Evolutionary conservation across 2,888 invertebrate genomes (phyloP).

Genomic region (Drosophila rellima): DNA sequence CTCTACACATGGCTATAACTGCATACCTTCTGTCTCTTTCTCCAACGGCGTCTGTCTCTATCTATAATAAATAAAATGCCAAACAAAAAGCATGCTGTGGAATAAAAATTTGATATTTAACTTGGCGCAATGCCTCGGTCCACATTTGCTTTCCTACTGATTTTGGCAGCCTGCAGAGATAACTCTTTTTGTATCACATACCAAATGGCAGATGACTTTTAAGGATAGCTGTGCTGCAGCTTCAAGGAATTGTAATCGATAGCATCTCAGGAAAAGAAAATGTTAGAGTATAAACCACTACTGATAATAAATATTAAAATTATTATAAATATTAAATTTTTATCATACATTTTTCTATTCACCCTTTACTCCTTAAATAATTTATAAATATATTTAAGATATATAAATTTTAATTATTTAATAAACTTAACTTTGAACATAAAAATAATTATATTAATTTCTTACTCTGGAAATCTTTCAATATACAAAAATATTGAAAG

Average conservation of each 20-base stretch:
- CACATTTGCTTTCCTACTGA: constrained; percentile 35
- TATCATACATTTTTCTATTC: too few relatives aligned
- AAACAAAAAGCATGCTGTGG: constrained; percentile 53
- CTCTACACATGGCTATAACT: constrained; percentile 28
- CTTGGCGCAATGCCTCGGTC: constrained; percentile 38
- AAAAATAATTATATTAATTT: too few relatives aligned
- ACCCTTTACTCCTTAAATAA: too few relatives aligned
- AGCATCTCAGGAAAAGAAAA: not conserved
- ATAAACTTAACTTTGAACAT: too few relatives aligned
- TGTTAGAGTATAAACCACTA: not conserved
- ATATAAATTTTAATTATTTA: too few relatives aligned
- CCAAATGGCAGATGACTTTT: constrained; percentile 5
- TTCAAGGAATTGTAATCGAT: constrained; percentile 18
- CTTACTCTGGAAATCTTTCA: too few relatives aligned
- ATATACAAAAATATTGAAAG: too few relatives aligned
- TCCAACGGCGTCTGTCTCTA: constrained; percentile 4
- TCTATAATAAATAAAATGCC: constrained; percentile 62
- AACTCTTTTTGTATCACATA: not conserved
- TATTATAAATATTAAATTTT: too few relatives aligned
- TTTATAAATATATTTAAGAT: too few relatives aligned
- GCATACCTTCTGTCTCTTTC: not conserved
- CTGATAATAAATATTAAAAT: not conserved
- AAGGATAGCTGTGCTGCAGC: constrained; percentile 4
- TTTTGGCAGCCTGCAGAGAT: constrained; percentile 46
- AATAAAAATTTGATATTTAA: constrained; percentile 68